Percentiles rank a stretch among this genome's conserved stretches.
These are phyloP conservation scores for Andrena trimmerana DNA, from an alignment of 2,888 invertebrate species.

Conservation along the genomic window DNA sequence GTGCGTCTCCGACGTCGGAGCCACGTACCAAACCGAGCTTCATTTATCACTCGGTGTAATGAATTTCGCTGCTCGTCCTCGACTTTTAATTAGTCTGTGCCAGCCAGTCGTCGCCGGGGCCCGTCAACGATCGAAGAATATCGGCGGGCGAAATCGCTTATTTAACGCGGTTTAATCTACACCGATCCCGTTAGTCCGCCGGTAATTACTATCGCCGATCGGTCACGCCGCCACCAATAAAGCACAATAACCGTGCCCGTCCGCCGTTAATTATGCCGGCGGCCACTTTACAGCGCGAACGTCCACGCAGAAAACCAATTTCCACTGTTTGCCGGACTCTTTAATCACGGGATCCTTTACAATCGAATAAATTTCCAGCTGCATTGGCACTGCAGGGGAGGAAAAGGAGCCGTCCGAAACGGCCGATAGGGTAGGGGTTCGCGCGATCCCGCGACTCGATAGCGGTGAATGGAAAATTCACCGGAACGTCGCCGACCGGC, in stretches of 20 bases:
- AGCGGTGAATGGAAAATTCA: constrained; percentile 13
- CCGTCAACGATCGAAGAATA: background rate
- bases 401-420: constrained; percentile 18
- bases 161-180: constrained; percentile 24
- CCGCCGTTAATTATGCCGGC: constrained; percentile 52
- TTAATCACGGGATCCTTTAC: constrained; percentile 55
- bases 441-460: constrained; percentile 23
- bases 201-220: constrained; percentile 50
- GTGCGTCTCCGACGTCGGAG: no score
- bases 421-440: background rate
- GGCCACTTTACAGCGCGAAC: constrained; percentile 29
- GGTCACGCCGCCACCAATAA: constrained; percentile 54
- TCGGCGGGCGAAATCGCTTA: background rate
- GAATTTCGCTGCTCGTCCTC: background rate
- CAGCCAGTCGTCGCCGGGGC: no score
- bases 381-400: background rate
- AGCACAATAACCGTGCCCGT: constrained; percentile 49
- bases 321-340: constrained; percentile 48
- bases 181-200: constrained; percentile 12
- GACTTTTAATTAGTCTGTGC: constrained; percentile 24
- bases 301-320: constrained; percentile 57
- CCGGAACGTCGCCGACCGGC: background rate
- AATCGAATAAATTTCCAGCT: constrained; percentile 39
- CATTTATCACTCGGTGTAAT: background rate
- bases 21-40: background rate